Base-by-base conservation (phyloP, 2,888 invertebrate genomes). In the Eilema griseolum region DNA sequence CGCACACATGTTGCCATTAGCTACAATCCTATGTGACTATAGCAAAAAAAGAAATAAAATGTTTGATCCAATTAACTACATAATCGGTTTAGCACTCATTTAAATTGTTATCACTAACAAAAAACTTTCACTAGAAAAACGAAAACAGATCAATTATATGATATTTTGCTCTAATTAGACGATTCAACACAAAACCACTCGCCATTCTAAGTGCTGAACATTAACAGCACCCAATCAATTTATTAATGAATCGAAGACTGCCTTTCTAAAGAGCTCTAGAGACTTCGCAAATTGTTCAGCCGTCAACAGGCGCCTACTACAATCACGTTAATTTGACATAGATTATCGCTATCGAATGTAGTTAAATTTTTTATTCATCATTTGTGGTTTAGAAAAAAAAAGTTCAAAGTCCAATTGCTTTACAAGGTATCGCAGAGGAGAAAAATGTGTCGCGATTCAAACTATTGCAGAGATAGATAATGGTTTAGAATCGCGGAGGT, bases 161-260 rank as follows among this genome's bases (percentile, higher is more conserved):
- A 41, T 60, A 66, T 60, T 68, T 68, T 62, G 66, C 69, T 72
- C 69, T 66, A 66, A 62, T 69, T 69, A 59, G 61, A 59, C 31
- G 28, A 66, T 46, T 63, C 20, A 62, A 61, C 5, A 28, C 57
- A 31, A 56, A 20, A 14, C n/a, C 33, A 60, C 11, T 60, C 52
- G 59, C 66, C 62, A 59, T 66, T 69, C 26, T 41, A 67, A 64
- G 59, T 26, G 56, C 67, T 62, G 72, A 5, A 67, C 74, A 74
- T 71, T 79, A 80, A 79, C 77, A 83, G 77, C 77, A 75, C 78
- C 82, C 84, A 86, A 87, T 87, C 85, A 86, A 85, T 85, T 73
- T 77, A 74, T 78, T 86, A 83, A 83, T 83, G 72, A 86, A 84
- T 82, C 80, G 81, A 86, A 84, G 82, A 71, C 67, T 67, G 81